Base-by-base conservation (phyloP, 2,888 invertebrate species). In the Drosophila lutescens region DNA sequence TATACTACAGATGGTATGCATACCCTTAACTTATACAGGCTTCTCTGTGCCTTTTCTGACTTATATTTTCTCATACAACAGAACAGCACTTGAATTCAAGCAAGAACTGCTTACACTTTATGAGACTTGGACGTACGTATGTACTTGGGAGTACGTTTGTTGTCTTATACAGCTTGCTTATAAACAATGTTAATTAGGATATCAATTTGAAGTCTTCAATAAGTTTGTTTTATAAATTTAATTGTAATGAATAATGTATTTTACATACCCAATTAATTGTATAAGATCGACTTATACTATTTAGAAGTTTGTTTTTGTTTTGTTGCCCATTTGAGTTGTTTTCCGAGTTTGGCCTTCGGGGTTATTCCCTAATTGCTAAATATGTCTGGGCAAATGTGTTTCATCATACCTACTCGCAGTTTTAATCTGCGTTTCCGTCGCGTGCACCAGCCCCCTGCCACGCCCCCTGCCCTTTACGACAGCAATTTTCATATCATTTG, bases 401-500 rank as follows among this genome's bases (percentile, higher is more conserved):
- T 51, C 17, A 23, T 40, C 53, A 34, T 63, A 53, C 40, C 17
- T 10, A 40, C 26, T 17, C 17, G 44, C 44, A 63, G 13, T 47
- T 54, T 47, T 65, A 63, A 66, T 70, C 43, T 77, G 69, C 70
- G 43, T 56, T 56, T 62, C 34, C 26, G 46, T 51, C 26, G 59
- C 43, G 50, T 66, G 47, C 20, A 12, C n/a, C 12, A 15, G 44
- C 34, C 43, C 32, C 44, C 43, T 43, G 30, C 32, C 43, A 20
- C 36, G 23, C 34, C 34, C 9, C 34, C 26, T 20, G 23, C 12
- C 23, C 56, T 38, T 49, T 71, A 38, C 47, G 55, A 60, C 54
- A 67, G 77, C 78, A 82, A 82, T 80, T 81, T 84, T 76, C 73
- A 63, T 81, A 79, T 79, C 65, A 84, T 79, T 85, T 78, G 77